Evolutionary conservation across 2,797 vertebrate genomes (phyloP).

Genomic region (Chrysocyon brachyurus): DNA sequence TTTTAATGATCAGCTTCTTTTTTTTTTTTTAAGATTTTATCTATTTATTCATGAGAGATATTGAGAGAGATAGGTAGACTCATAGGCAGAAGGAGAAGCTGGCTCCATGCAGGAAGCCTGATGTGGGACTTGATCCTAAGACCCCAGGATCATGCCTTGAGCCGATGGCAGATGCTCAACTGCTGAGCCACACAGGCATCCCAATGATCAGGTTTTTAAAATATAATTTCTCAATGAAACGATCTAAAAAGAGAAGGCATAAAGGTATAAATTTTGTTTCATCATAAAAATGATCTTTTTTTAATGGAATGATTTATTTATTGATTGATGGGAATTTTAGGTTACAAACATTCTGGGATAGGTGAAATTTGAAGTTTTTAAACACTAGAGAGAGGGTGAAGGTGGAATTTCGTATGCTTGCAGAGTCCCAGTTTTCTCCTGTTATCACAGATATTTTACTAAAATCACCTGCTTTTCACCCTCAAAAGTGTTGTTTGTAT

Average conservation of each 20-base stretch:
- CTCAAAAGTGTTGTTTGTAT: background rate
- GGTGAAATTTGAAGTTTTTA: background rate
- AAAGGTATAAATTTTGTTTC: background rate
- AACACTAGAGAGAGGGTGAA: background rate
- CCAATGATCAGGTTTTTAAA: too few relatives aligned
- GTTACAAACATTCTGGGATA: background rate
- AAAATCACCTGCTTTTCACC: background rate
- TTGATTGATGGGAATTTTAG: background rate
- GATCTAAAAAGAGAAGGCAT: background rate
- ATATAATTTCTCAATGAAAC: background rate
- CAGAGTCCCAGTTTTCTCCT: background rate
- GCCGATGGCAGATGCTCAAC: too few relatives aligned
- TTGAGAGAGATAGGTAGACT: too few relatives aligned
- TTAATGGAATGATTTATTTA: background rate
- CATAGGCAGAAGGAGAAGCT: too few relatives aligned
- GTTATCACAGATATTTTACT: background rate
- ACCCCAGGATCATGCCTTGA: too few relatives aligned
- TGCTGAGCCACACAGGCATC: too few relatives aligned
- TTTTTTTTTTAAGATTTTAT: too few relatives aligned
- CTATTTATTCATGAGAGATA: too few relatives aligned
- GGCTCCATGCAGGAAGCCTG: too few relatives aligned
- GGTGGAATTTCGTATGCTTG: background rate
- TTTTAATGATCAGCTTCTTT: background rate
- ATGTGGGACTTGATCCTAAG: too few relatives aligned
- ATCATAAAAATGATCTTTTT: background rate